phyloP scores from a whole-genome alignment of 2,888 invertebrate species.

The Priocnemis perturbator region DNA sequence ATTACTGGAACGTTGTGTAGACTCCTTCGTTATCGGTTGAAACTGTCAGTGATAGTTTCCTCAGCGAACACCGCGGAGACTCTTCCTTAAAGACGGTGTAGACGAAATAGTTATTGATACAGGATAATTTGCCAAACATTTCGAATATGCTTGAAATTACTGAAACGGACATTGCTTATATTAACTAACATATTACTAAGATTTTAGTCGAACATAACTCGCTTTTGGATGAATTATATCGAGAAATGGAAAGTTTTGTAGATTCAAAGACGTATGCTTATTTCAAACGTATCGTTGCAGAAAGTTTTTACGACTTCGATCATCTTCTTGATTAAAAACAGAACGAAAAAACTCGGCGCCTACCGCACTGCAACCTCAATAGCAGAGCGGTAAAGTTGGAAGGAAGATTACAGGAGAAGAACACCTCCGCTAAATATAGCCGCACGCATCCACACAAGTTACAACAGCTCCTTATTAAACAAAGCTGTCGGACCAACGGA shows the following conservation, averaged over 20 bases:
- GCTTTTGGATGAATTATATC: too few relatives aligned
- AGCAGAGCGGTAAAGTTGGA: slow-evolving; percentile 18
- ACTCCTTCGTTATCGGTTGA: slow-evolving; percentile 47
- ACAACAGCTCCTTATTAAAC: too few relatives aligned
- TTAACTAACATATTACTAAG: neutral
- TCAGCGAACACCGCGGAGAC: slow-evolving; percentile 64
- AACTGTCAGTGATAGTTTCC: slow-evolving; percentile 54
- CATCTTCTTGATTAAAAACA: neutral
- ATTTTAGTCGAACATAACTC: neutral
- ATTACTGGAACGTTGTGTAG: slow-evolving; percentile 30
- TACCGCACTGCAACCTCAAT: slow-evolving; percentile 31
- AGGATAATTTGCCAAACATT: neutral
- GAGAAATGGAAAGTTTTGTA: too few relatives aligned
- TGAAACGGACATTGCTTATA: too few relatives aligned
- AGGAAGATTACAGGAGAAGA: slow-evolving; percentile 11
- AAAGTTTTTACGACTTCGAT: neutral
- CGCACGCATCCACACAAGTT: too few relatives aligned
- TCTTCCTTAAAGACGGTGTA: slow-evolving; percentile 41
- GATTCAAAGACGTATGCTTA: too few relatives aligned
- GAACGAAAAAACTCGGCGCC: slow-evolving; percentile 9
- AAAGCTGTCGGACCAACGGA: too few relatives aligned
- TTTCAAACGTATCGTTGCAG: neutral
- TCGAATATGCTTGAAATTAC: too few relatives aligned
- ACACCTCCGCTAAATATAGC: neutral
- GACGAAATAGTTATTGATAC: slow-evolving; percentile 7